Percentiles rank a stretch among this genome's conserved stretches.
These are phyloP conservation scores for Adelosebastes latens DNA, from an alignment of 2,797 vertebrate genomes.

Conservation along the genomic window DNA sequence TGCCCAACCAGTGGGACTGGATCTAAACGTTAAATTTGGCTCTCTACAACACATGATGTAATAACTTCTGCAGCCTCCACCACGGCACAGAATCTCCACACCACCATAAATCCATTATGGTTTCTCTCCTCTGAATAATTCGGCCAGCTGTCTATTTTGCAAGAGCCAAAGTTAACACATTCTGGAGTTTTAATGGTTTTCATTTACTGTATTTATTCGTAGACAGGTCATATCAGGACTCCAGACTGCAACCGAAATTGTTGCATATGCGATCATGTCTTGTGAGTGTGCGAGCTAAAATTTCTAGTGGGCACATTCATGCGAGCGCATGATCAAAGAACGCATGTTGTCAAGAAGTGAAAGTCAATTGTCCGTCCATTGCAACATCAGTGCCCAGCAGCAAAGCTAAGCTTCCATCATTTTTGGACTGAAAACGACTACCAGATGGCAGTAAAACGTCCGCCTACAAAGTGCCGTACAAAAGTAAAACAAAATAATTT, in stretches of 20 bases:
- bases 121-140: not conserved
- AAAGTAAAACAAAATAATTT: no score
- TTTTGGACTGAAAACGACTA: no score
- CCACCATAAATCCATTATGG: not conserved
- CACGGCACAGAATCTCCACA: not conserved
- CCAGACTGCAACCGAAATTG: no score
- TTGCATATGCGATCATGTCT: no score
- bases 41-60: not conserved
- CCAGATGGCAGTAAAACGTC: rapidly evolving
- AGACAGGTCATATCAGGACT: not conserved
- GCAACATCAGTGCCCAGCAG: no score
- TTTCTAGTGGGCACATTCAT: no score
- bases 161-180: not conserved
- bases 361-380: no score
- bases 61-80: not conserved
- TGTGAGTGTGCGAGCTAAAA: no score
- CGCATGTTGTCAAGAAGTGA: no score
- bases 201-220: not conserved
- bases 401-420: no score
- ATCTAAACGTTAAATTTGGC: not conserved
- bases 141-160: not conserved
- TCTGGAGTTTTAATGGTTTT: not conserved
- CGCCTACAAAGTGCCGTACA: no score
- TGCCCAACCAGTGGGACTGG: not conserved
- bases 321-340: no score